Conservation (phyloP, 1,140 invertebrate species). For the Aphelenchoides fujianensis region DNA sequence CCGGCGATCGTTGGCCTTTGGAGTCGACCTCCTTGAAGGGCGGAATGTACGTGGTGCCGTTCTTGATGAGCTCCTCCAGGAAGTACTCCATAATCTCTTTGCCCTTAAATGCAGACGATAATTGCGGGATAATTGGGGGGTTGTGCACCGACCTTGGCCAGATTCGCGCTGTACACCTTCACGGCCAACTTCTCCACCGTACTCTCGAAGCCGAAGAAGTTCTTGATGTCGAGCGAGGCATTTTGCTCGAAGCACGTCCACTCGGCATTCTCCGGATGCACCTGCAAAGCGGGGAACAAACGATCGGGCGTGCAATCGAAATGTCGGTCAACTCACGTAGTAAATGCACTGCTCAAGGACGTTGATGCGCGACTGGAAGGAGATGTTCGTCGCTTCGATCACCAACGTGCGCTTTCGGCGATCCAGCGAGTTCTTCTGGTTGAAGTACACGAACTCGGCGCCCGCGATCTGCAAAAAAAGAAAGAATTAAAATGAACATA, state of each 20-base stretch:
- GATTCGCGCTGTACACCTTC: slow-evolving; percentile 90
- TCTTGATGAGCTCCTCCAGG: slow-evolving; percentile 75
- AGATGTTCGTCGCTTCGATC: slow-evolving; percentile 91
- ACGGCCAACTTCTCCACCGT: slow-evolving; percentile 92
- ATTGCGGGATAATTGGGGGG: slow-evolving; percentile 23
- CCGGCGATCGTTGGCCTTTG: slow-evolving; percentile 56
- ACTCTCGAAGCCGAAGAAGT: slow-evolving; percentile 91
- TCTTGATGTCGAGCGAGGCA: slow-evolving; percentile 87
- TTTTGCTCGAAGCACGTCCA: slow-evolving; percentile 97
- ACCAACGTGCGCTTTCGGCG: slow-evolving; percentile 74
- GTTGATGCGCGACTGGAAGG: slow-evolving; percentile 77
- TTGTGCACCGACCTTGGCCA: slow-evolving; percentile 76
- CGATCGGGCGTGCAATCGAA: too few species aligned
- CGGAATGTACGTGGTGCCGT: slow-evolving; percentile 73
- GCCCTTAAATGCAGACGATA: slow-evolving; percentile 68
- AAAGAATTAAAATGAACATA: slow-evolving; percentile 11
- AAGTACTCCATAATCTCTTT: slow-evolving; percentile 94
- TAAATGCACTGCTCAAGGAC: slow-evolving; percentile 89
- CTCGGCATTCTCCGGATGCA: slow-evolving; percentile 85
- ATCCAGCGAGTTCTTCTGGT: slow-evolving; percentile 85
- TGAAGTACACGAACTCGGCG: slow-evolving; percentile 85
- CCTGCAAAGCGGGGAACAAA: slow-evolving; percentile 66
- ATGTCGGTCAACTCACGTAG: slow-evolving; percentile 72
- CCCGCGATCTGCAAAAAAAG: slow-evolving; percentile 77
- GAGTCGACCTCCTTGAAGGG: slow-evolving; percentile 57